Percentiles rank a stretch among this genome's conserved stretches.
Evolutionary conservation across 2,888 invertebrate species (phyloP).

Genomic region (Nemotelus pantherinus): DNA sequence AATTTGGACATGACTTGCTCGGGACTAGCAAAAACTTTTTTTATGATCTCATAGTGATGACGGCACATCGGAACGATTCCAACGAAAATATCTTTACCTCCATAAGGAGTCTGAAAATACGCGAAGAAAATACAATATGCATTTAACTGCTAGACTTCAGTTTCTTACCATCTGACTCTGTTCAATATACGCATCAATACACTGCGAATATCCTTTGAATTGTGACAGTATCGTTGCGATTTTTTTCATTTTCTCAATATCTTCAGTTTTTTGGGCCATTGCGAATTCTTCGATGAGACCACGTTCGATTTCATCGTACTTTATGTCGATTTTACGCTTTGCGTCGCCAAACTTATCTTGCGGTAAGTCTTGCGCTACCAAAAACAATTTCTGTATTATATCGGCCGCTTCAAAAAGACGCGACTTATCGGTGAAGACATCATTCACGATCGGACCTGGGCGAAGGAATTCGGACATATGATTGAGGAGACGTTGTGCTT

Average conservation of each 20-base stretch:
- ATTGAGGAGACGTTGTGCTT: conserved; percentile 86
- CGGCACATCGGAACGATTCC: conserved; percentile 90
- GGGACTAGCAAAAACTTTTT: conserved; percentile 92
- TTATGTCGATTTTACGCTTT: conserved; percentile 84
- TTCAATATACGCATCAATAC: conserved; percentile 96
- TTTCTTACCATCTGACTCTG: conserved; percentile 86
- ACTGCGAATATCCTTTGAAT: conserved; percentile 96
- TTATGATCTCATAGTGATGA: conserved; percentile 83
- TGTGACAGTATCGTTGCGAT: conserved; percentile 91
- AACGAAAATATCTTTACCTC: conserved; percentile 89
- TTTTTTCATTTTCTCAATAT: conserved; percentile 90
- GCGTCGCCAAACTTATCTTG: conserved; percentile 86
- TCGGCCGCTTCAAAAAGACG: conserved; percentile 93
- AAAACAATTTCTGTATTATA: conserved; percentile 94
- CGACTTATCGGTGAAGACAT: conserved; percentile 83
- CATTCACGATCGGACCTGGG: conserved; percentile 83
- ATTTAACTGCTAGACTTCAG: not conserved
- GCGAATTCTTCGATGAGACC: conserved; percentile 94
- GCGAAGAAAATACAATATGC: not conserved
- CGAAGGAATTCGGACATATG: conserved; percentile 92
- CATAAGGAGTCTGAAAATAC: conserved; percentile 77
- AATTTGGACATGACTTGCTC: conserved; percentile 98
- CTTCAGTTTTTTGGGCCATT: conserved; percentile 84
- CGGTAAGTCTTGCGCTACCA: conserved; percentile 95
- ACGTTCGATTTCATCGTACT: conserved; percentile 90